Evolutionary conservation across 2,888 invertebrate genomes (phyloP).

Genomic region (Mythimna impura): DNA sequence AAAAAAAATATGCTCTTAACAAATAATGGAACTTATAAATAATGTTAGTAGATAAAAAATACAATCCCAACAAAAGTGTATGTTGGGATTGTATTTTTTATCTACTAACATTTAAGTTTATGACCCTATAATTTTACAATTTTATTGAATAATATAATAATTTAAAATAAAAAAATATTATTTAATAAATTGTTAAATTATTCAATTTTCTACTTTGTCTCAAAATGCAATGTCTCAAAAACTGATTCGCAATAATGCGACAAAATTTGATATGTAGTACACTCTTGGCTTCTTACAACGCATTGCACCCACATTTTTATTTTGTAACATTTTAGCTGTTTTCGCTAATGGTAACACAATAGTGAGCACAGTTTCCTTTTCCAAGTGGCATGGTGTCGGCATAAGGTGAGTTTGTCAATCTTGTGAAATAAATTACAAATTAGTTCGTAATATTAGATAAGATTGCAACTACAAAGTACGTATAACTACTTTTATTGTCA

Average conservation of each 20-base stretch:
- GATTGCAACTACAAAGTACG: conserved; percentile 36
- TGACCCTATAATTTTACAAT: no score
- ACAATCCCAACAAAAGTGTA: no score
- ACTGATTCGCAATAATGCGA: not conserved
- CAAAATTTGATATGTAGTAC: not conserved
- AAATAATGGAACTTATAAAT: no score
- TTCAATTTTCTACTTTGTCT: not conserved
- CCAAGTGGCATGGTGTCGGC: conserved; percentile 89
- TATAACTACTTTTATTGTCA: conserved; percentile 22
- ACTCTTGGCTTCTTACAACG: no score
- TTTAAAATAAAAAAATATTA: no score
- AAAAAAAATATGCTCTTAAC: no score
- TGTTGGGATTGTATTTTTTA: no score
- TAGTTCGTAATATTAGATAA: conserved; percentile 63
- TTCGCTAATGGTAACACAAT: conserved; percentile 42
- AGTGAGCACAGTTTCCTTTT: conserved; percentile 77
- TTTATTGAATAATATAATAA: no score
- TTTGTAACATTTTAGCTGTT: conserved; percentile 18
- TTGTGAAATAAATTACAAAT: conserved; percentile 72
- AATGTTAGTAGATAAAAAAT: no score
- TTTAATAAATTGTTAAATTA: no score
- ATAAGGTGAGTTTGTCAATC: conserved; percentile 84
- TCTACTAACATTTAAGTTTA: no score
- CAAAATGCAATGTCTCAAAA: conserved; percentile 22
- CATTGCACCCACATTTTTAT: not conserved